Percentiles rank a stretch among this genome's conserved stretches.
Evolutionary conservation across 2,113 vertebrate species (phyloP).

Genomic region (Callopanchax toddi): DNA sequence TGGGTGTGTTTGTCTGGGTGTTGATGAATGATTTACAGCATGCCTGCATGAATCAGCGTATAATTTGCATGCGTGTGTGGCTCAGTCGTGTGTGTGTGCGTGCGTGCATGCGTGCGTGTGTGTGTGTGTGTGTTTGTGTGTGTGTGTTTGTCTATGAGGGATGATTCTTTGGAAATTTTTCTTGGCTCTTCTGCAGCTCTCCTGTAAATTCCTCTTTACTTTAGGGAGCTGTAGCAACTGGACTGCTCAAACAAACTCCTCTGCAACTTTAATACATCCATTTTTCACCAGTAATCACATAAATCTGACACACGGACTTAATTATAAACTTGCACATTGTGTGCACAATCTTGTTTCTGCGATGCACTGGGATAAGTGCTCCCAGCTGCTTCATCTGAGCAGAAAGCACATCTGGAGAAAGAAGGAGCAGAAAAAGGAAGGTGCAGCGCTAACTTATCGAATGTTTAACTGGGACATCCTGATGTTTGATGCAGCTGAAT

Average conservation of each 20-base stretch:
- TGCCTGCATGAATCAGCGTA: neutral
- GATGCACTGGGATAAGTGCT: conserved; percentile 58
- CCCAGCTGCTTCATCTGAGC: conserved; percentile 69
- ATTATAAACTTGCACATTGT: conserved; percentile 9
- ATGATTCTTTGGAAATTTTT: conserved; percentile 41
- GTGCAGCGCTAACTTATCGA: conserved; percentile 17
- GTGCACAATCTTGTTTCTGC: conserved; percentile 1
- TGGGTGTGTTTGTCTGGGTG: conserved; percentile 16
- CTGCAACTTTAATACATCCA: neutral
- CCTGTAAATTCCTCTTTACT: conserved; percentile 42
- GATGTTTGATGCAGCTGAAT: conserved; percentile 18
- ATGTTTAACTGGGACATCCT: conserved; percentile 23
- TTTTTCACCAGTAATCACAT: conserved; percentile 27
- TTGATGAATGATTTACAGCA: conserved; percentile 12
- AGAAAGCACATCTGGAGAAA: conserved; percentile 60
- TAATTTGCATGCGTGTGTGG: neutral
- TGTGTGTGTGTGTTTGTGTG: too few relatives aligned
- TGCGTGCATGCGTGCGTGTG: too few relatives aligned
- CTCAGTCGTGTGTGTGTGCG: too few relatives aligned
- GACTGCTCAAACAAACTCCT: conserved; percentile 10
- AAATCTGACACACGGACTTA: conserved; percentile 19
- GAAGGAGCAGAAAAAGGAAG: conserved; percentile 31
- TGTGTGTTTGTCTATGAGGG: conserved; percentile 1
- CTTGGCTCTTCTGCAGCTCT: conserved; percentile 51
- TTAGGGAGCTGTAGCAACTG: neutral